Percentiles rank a stretch among this genome's conserved stretches.
These are phyloP conservation scores for Urophycis tenuis DNA, from an alignment of 2,797 vertebrate species.

Conservation along the genomic window DNA sequence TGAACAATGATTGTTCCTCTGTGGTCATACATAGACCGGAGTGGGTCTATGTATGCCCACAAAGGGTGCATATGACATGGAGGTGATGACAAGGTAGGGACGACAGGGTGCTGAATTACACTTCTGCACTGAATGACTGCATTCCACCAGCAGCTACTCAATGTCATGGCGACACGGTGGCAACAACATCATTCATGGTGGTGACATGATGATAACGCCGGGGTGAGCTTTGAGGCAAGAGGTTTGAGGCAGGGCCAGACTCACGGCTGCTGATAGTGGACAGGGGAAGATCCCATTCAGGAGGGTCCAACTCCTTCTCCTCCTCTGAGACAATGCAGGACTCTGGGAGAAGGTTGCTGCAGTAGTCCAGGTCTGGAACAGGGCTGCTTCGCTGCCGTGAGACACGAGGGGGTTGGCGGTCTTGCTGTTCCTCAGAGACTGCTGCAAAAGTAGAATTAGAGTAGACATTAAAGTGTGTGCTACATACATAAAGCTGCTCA, in stretches of 20 bases:
- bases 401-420: conserved; percentile 71
- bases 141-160: too few relatives aligned
- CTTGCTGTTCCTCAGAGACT: conserved; percentile 74
- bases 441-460: background rate
- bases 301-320: conserved; percentile 89
- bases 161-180: too few relatives aligned
- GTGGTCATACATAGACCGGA: too few relatives aligned
- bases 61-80: too few relatives aligned
- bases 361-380: conserved; percentile 82
- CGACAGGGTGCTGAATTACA: too few relatives aligned
- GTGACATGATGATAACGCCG: too few relatives aligned
- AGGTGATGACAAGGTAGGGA: too few relatives aligned
- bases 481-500: background rate
- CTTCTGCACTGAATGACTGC: too few relatives aligned
- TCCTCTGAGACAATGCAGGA: conserved; percentile 95
- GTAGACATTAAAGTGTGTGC: background rate
- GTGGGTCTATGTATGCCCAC: too few relatives aligned
- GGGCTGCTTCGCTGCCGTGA: background rate
- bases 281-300: conserved; percentile 93
- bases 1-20: too few relatives aligned
- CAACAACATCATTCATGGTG: too few relatives aligned
- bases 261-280: conserved; percentile 80
- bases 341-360: conserved; percentile 73
- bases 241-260: conserved; percentile 33
- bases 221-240: background rate